Percentiles rank a stretch among this genome's conserved stretches.
Conservation (phyloP, 2,888 invertebrate species). For the Leptogaster cylindrica region DNA sequence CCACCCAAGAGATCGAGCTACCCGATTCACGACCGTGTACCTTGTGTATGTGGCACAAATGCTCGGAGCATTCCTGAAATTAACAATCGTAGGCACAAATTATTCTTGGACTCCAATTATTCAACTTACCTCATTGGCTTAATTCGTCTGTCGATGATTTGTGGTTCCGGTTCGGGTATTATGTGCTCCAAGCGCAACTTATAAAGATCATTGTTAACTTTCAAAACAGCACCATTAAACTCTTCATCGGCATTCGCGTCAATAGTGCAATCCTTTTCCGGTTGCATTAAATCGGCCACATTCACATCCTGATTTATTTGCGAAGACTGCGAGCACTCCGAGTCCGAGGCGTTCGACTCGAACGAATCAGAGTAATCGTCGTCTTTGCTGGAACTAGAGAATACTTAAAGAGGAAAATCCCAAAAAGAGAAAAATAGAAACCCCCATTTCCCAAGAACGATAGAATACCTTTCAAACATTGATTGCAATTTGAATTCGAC, state of each 20-base stretch:
- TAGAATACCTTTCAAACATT: too few species aligned
- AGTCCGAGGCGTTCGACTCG: neutral
- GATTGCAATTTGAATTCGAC: too few species aligned
- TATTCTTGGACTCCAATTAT: too few species aligned
- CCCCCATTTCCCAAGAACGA: too few species aligned
- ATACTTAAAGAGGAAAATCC: too few species aligned
- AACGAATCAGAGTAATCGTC: neutral
- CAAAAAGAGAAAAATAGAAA: too few species aligned
- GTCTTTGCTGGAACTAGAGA: neutral
- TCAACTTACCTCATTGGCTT: too few species aligned
- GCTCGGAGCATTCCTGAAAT: slow-evolving; percentile 45
- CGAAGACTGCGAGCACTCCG: neutral
- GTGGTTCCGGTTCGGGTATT: too few species aligned
- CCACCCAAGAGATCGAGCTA: slow-evolving; percentile 57
- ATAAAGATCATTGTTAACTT: neutral
- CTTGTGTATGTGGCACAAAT: slow-evolving; percentile 57
- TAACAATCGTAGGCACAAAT: too few species aligned
- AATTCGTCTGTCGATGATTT: too few species aligned
- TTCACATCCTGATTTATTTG: neutral
- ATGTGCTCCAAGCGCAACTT: neutral
- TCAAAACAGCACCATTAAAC: neutral
- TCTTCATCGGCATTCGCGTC: neutral
- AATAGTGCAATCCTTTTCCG: neutral
- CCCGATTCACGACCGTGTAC: slow-evolving; percentile 56
- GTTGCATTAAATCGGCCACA: neutral